phyloP scores from a whole-genome alignment of 2,113 vertebrate species.

The Triplophysa dalaica region DNA sequence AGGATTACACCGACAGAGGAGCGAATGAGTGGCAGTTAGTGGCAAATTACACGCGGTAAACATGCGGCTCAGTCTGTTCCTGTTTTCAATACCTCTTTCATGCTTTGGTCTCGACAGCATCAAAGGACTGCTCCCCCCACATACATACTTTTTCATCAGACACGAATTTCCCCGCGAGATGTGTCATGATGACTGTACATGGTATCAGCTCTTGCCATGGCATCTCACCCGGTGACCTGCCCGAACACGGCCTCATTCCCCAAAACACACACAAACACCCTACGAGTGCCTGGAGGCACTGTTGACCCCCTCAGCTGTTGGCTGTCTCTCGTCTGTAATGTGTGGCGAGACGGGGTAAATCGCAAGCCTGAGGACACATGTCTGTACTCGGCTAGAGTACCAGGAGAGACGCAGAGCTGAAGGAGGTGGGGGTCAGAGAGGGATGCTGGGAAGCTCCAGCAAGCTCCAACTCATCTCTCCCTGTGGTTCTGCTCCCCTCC shows the following conservation, averaged over 20 bases:
- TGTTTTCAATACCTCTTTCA: neutral
- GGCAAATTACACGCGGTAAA: neutral
- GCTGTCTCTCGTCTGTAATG: slow-evolving; percentile 9
- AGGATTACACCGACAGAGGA: slow-evolving; percentile 23
- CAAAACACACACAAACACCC: neutral
- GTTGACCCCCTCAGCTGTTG: slow-evolving; percentile 19
- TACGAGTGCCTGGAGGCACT: neutral
- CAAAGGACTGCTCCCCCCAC: neutral
- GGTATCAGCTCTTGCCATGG: neutral
- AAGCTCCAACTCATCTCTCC: slow-evolving; percentile 19
- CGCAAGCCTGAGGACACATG: slow-evolving; percentile 28
- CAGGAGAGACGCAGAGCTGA: neutral
- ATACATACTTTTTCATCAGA: neutral
- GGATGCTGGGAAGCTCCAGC: neutral
- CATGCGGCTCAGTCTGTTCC: slow-evolving; percentile 1
- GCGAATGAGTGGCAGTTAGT: slow-evolving; percentile 22
- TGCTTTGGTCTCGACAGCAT: neutral
- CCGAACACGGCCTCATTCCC: neutral
- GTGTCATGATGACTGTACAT: neutral
- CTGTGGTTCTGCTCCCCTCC: slow-evolving; percentile 7
- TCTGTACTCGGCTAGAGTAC: slow-evolving; percentile 34
- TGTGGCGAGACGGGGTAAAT: neutral
- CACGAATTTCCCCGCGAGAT: neutral
- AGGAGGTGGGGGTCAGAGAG: slow-evolving; percentile 6
- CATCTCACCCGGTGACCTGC: slow-evolving; percentile 1